A percentile compares a stretch with the other conserved stretches of the same genome.
phyloP scores from a whole-genome alignment of 2,888 invertebrate species.

The Cistogaster globosa region DNA sequence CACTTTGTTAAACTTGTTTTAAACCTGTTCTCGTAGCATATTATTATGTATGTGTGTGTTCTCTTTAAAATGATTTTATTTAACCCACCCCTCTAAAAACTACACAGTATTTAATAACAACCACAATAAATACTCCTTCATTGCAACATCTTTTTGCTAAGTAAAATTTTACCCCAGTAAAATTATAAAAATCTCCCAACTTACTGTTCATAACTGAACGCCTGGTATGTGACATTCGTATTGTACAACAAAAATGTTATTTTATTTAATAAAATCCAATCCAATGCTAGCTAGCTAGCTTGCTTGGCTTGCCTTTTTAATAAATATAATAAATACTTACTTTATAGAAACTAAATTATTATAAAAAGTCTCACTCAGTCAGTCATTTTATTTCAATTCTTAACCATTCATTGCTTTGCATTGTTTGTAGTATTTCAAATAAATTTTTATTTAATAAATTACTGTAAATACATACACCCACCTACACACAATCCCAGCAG shows the following conservation, averaged over 20 bases:
- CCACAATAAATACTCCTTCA: constrained; percentile 10
- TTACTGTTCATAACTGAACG: constrained; percentile 75
- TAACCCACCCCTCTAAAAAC: constrained; percentile 18
- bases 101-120: constrained; percentile 21
- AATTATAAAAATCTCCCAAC: neutral
- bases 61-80: neutral
- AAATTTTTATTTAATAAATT: too few relatives aligned
- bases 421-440: constrained; percentile 9
- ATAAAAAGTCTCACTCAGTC: constrained; percentile 21
- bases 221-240: constrained; percentile 79
- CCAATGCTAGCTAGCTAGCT: too few relatives aligned
- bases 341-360: neutral
- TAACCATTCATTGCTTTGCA: neutral
- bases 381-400: neutral
- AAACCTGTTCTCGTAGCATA: neutral
- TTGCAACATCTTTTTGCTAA: neutral
- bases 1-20: neutral
- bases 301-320: too few relatives aligned
- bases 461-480: too few relatives aligned
- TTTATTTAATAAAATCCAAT: constrained; percentile 52
- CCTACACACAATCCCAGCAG: too few relatives aligned
- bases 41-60: neutral
- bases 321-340: too few relatives aligned
- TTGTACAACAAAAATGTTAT: constrained; percentile 79
- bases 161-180: neutral